phyloP scores from a whole-genome alignment of 2,113 vertebrate species.

The Platysteira castanea region DNA sequence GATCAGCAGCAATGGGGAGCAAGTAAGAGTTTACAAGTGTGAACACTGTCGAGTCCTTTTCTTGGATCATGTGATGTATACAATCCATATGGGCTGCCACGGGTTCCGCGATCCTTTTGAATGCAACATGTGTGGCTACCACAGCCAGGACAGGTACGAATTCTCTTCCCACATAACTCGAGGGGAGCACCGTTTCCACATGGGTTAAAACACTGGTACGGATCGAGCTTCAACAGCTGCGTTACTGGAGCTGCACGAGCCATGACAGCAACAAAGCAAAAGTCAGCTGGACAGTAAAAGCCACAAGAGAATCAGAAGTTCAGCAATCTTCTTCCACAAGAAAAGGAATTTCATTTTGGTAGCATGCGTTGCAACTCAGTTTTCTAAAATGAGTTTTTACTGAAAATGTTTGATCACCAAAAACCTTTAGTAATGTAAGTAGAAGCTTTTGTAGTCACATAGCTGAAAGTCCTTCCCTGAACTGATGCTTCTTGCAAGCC shows the following conservation, averaged over 20 bases:
- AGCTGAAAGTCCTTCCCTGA: slow-evolving; percentile 34
- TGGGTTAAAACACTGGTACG: slow-evolving; percentile 63
- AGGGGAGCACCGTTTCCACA: slow-evolving; percentile 91
- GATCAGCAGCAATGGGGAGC: slow-evolving; percentile 84
- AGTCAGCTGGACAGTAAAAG: not conserved
- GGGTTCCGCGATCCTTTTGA: slow-evolving; percentile 97
- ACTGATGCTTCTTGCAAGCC: slow-evolving; percentile 24
- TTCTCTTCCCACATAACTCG: slow-evolving; percentile 98
- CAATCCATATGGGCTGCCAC: slow-evolving; percentile 99
- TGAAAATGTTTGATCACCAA: slow-evolving; percentile 29
- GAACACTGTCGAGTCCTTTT: slow-evolving; percentile 95
- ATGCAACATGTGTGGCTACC: slow-evolving; percentile 98
- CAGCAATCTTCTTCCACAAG: not conserved
- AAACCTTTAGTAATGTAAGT: slow-evolving; percentile 51
- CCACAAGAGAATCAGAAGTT: not conserved
- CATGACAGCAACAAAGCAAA: not conserved
- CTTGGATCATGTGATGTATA: slow-evolving; percentile 99
- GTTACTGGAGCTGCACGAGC: not conserved
- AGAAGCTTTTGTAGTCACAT: slow-evolving; percentile 55
- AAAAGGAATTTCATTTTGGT: not conserved
- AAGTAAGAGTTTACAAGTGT: slow-evolving; percentile 88
- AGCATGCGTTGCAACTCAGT: slow-evolving; percentile 25
- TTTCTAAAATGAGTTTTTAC: slow-evolving; percentile 62
- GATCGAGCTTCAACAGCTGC: not conserved
- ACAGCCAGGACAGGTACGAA: slow-evolving; percentile 96